phyloP scores from a whole-genome alignment of 1,140 invertebrate species.

The Phocides pigmalion region DNA sequence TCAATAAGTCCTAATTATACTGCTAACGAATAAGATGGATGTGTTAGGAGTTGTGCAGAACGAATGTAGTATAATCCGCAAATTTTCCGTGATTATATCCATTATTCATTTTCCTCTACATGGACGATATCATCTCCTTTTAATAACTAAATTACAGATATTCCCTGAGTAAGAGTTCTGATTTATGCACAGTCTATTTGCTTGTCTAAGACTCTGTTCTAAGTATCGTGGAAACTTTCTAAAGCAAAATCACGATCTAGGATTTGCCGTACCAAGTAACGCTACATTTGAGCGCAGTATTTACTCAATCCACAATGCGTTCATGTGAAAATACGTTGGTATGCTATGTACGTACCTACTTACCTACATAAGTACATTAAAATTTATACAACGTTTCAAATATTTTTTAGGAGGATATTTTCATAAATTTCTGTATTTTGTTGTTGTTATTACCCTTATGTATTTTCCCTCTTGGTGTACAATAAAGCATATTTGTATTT shows the following conservation, averaged over 20 bases:
- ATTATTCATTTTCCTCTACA: neutral
- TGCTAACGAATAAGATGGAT: no score
- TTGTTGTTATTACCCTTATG: no score
- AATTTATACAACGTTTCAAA: no score
- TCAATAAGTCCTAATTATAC: no score
- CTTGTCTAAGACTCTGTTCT: constrained; percentile 17
- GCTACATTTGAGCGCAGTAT: neutral
- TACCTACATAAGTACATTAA: neutral
- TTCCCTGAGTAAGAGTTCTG: neutral
- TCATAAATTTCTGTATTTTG: no score
- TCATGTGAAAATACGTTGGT: neutral
- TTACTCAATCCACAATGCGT: constrained; percentile 1
- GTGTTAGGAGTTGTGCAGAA: no score
- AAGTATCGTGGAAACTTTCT: constrained; percentile 22
- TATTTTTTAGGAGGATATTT: no score
- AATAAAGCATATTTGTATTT: no score
- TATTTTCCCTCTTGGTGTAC: no score
- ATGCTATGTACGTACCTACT: neutral
- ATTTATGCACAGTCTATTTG: constrained; percentile 17
- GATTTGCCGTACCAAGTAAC: constrained; percentile 27
- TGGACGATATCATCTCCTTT: neutral
- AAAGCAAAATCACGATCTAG: constrained; percentile 19
- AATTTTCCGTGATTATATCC: no score
- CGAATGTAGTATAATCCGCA: no score
- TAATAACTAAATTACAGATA: neutral